Conservation (phyloP, 2,113 vertebrate species). For the Capricornis sumatraensis region DNA sequence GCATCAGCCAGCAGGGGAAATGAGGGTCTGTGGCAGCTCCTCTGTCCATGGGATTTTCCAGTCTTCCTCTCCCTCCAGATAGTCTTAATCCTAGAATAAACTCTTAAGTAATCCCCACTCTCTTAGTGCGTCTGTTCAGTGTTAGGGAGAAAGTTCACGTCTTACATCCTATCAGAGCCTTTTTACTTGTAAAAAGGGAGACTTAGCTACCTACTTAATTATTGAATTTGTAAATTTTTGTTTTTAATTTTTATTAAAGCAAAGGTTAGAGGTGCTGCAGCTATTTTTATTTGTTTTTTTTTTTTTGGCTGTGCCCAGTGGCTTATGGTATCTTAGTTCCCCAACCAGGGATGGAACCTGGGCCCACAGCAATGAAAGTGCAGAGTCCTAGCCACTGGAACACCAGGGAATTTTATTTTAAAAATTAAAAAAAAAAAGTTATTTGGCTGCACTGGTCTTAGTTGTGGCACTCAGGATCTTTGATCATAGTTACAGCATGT, state of each 20-base stretch:
- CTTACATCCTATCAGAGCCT: not conserved
- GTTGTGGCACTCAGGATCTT: not conserved
- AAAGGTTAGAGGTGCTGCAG: not conserved
- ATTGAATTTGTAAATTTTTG: not conserved
- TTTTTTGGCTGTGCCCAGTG: not conserved
- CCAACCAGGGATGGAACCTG: not conserved
- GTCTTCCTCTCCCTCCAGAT: not conserved
- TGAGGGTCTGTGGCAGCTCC: not conserved
- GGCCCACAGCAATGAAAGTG: not conserved
- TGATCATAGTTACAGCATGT: not conserved
- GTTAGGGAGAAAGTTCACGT: not conserved
- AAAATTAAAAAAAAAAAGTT: not conserved
- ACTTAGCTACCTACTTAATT: not conserved
- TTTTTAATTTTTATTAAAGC: not conserved
- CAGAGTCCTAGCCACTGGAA: not conserved
- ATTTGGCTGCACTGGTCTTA: not conserved
- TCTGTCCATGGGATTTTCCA: not conserved
- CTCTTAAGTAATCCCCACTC: accelerated
- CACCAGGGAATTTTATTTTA: not conserved
- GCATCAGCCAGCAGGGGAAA: not conserved
- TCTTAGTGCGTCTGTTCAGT: not conserved
- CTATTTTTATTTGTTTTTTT: not conserved
- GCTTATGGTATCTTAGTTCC: not conserved
- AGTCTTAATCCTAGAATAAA: not conserved
- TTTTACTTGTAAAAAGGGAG: not conserved